Conservation (phyloP, 2,888 invertebrate genomes). For the Eupithecia insigniata region DNA sequence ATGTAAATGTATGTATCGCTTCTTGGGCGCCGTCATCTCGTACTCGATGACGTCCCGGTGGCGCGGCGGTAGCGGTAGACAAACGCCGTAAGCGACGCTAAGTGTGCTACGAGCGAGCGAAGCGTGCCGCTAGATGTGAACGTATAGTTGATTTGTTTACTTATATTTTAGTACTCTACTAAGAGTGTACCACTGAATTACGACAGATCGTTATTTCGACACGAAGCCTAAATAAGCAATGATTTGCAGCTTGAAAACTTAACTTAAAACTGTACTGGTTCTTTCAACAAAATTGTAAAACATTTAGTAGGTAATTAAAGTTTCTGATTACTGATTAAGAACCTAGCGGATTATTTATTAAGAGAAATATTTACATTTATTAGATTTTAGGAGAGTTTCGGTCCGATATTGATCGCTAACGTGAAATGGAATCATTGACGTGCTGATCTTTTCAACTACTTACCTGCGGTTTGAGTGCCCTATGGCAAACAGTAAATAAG, state of each 20-base stretch:
- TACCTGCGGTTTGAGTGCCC: no score
- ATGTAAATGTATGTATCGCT: no score
- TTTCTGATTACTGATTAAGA: neutral
- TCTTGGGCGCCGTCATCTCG: no score
- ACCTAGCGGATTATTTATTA: neutral
- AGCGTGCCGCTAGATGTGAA: neutral
- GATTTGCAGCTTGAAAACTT: neutral
- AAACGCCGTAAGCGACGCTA: constrained; percentile 2
- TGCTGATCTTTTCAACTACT: no score
- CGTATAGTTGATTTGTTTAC: neutral
- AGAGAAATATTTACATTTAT: neutral
- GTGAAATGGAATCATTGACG: no score
- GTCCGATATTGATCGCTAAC: no score
- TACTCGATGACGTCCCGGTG: no score
- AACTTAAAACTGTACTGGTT: neutral
- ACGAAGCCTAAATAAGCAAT: neutral
- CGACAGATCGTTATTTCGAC: no score
- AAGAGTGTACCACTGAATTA: no score
- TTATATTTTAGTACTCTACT: constrained; percentile 6
- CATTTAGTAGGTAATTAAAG: neutral
- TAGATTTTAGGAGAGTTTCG: no score
- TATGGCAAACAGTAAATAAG: neutral
- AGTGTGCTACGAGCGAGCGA: constrained; percentile 5
- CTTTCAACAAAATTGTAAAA: neutral
- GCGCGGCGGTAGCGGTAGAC: no score